Percentiles rank a stretch among this genome's conserved stretches.
These are phyloP conservation scores for Cochlearius cochlearius DNA, from an alignment of 2,113 vertebrate genomes.

Conservation along the genomic window DNA sequence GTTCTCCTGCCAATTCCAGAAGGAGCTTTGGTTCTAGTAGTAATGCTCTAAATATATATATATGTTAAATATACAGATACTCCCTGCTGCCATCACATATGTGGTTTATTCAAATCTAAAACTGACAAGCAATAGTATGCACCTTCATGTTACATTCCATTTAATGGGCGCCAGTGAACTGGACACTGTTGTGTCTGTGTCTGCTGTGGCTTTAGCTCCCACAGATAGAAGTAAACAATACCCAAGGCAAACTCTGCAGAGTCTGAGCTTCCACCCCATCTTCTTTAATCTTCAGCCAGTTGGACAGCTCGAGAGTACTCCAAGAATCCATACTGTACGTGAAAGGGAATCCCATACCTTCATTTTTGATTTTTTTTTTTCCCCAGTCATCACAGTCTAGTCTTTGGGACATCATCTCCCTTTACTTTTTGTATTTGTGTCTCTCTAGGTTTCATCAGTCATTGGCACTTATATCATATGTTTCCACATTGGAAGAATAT, in stretches of 20 bases:
- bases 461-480: not conserved
- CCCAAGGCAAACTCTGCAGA: not conserved
- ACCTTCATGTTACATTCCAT: not conserved
- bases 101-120: not conserved
- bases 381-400: not conserved
- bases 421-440: not conserved
- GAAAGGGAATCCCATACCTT: not conserved
- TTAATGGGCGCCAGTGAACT: not conserved
- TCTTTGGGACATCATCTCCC: not conserved
- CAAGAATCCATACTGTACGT: constrained; percentile 1
- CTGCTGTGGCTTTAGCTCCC: constrained; percentile 12
- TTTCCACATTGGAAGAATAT: not conserved
- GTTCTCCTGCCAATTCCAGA: constrained; percentile 28
- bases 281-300: constrained; percentile 30
- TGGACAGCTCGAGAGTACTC: not conserved
- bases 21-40: constrained; percentile 26
- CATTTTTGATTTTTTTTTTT: not conserved
- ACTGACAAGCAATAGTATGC: not conserved
- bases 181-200: constrained; percentile 35
- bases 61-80: not conserved
- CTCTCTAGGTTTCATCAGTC: not conserved
- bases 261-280: not conserved
- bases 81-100: not conserved
- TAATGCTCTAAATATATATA: not conserved
- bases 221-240: constrained; percentile 37